Evolutionary conservation across 2,797 vertebrate genomes (phyloP).

Genomic region (Spinus olivaceus): DNA sequence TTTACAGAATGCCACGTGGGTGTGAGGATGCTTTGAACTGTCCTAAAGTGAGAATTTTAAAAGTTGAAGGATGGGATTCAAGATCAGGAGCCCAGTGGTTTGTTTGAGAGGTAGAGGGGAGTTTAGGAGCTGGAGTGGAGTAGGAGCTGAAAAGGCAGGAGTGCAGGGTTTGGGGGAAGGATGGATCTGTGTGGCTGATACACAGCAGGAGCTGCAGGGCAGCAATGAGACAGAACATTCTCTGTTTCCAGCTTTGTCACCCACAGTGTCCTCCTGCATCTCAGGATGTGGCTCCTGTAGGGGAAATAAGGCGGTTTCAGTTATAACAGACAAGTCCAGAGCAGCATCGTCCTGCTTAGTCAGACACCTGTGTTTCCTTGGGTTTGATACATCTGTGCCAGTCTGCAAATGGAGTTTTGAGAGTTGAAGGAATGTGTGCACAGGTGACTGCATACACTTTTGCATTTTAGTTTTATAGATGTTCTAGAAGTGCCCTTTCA

Average conservation of each 20-base stretch:
- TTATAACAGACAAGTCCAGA: not conserved
- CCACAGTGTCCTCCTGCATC: not conserved
- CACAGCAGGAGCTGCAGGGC: not conserved
- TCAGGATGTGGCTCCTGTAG: not conserved
- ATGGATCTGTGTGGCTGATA: fast-evolving
- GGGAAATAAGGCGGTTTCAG: not conserved
- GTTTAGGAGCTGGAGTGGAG: not conserved
- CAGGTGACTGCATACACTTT: not conserved
- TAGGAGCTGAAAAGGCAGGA: not conserved
- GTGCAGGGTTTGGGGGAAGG: not conserved
- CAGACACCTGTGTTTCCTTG: not conserved
- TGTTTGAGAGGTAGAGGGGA: not conserved
- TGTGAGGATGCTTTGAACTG: not conserved
- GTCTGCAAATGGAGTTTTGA: not conserved
- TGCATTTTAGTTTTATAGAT: not conserved
- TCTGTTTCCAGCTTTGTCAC: not conserved
- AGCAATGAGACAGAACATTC: fast-evolving
- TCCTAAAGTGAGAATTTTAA: not conserved
- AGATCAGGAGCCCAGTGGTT: not conserved
- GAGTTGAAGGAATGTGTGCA: not conserved
- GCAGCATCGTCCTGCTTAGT: not conserved
- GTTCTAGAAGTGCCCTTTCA: not conserved
- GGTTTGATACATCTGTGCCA: fast-evolving
- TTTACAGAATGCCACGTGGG: fast-evolving
- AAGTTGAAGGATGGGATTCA: not conserved